A percentile compares a stretch with the other conserved stretches of the same genome.
Evolutionary conservation across 2,888 invertebrate genomes (phyloP).

Genomic region (Hypomecis atomaria): DNA sequence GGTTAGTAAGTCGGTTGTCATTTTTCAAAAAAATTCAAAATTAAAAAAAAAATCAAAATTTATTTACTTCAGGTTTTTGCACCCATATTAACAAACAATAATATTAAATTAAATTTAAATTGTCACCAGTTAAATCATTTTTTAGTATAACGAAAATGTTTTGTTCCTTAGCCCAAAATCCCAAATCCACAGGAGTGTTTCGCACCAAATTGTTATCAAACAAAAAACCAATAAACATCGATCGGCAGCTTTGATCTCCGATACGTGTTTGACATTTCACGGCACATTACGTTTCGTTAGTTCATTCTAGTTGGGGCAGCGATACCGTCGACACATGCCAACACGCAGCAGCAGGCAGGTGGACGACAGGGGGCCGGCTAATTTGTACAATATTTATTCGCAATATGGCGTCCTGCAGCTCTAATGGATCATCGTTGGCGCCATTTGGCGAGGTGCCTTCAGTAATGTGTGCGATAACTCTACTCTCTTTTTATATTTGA

Average conservation of each 20-base stretch:
- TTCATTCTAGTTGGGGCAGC: slow-evolving; percentile 40
- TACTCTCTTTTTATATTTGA: slow-evolving; percentile 8
- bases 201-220: neutral
- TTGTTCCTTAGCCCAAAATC: too few relatives aligned
- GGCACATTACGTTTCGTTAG: slow-evolving; percentile 53
- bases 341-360: slow-evolving; percentile 63
- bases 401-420: slow-evolving; percentile 73
- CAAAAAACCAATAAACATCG: slow-evolving; percentile 35
- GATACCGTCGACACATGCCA: slow-evolving; percentile 65
- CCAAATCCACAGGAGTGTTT: neutral
- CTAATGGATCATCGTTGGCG: slow-evolving; percentile 70
- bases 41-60: too few relatives aligned
- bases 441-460: slow-evolving; percentile 76
- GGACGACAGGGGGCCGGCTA: slow-evolving; percentile 70
- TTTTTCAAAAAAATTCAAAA: too few relatives aligned
- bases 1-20: too few relatives aligned
- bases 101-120: too few relatives aligned
- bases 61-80: too few relatives aligned
- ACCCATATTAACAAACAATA: too few relatives aligned
- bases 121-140: too few relatives aligned
- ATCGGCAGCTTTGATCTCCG: slow-evolving; percentile 54
- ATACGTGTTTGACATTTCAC: slow-evolving; percentile 64
- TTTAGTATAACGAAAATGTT: too few relatives aligned
- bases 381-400: slow-evolving; percentile 82
- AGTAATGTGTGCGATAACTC: slow-evolving; percentile 58